Evolutionary conservation across 2,888 invertebrate genomes (phyloP).

Genomic region (Ormyrus pomaceus): DNA sequence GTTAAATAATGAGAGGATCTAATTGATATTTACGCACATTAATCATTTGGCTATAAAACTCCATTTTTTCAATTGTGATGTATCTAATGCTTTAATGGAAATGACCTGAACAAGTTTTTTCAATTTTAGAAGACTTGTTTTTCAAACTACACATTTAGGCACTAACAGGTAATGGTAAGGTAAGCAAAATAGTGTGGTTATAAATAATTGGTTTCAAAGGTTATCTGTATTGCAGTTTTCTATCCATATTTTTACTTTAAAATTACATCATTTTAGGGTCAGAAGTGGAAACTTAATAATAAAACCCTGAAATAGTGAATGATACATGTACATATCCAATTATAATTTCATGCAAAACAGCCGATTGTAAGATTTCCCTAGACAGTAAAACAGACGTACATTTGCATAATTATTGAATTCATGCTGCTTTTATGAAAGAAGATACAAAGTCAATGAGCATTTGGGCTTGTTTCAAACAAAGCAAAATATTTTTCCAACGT

Average conservation of each 20-base stretch:
- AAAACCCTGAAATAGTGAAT: conserved; percentile 49
- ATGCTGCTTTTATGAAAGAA: conserved; percentile 56
- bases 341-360: conserved; percentile 56
- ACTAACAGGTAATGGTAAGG: not conserved
- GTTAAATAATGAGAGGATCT: conserved; percentile 3
- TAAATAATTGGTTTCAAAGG: not conserved
- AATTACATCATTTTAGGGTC: not conserved
- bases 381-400: conserved; percentile 51
- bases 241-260: not conserved
- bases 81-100: not conserved
- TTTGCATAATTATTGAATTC: conserved; percentile 54
- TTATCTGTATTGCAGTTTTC: not conserved
- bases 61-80: not conserved
- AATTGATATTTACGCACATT: conserved; percentile 8
- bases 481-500: conserved; percentile 52
- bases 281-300: conserved; percentile 23
- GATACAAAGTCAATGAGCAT: conserved; percentile 50
- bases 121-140: not conserved
- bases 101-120: not conserved
- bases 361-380: conserved; percentile 45
- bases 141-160: conserved; percentile 12
- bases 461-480: conserved; percentile 49
- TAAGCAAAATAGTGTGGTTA: conserved; percentile 8
- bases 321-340: conserved; percentile 51
- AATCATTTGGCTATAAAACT: not conserved